Conservation (phyloP, 2,797 vertebrate genomes). For the Hozukius guyotensis region DNA sequence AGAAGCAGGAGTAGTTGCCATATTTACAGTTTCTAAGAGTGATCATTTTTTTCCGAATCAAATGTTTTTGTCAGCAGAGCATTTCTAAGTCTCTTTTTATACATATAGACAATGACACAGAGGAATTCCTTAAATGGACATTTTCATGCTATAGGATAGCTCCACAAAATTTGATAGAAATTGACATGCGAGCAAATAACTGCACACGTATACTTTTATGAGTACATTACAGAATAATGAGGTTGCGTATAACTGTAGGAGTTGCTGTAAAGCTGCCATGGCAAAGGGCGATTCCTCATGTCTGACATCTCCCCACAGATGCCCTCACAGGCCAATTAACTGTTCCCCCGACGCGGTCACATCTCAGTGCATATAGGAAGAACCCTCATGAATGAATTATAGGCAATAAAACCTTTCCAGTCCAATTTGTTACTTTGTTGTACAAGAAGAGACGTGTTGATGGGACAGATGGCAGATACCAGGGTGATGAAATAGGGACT, state of each 20-base stretch:
- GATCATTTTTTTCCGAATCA: no score
- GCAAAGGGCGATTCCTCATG: constrained; percentile 17
- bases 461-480: constrained; percentile 26
- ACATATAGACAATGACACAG: no score
- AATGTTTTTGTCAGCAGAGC: no score
- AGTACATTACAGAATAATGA: not conserved
- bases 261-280: not conserved
- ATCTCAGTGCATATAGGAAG: constrained; percentile 43
- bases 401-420: constrained; percentile 58
- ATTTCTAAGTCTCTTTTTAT: no score
- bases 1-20: no score
- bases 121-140: fast-evolving
- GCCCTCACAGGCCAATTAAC: constrained; percentile 50
- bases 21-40: no score
- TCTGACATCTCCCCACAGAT: constrained; percentile 35
- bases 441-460: constrained; percentile 31
- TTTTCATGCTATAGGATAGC: no score
- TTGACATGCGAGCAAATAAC: not conserved
- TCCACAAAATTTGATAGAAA: no score
- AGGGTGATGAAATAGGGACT: constrained; percentile 11
- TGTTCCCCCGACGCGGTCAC: constrained; percentile 15
- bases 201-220: not conserved
- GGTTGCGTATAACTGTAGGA: not conserved
- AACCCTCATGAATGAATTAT: constrained; percentile 69
- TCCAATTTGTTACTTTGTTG: constrained; percentile 58